phyloP scores from a whole-genome alignment of 2,113 vertebrate species.

The Myotis brandtii region DNA sequence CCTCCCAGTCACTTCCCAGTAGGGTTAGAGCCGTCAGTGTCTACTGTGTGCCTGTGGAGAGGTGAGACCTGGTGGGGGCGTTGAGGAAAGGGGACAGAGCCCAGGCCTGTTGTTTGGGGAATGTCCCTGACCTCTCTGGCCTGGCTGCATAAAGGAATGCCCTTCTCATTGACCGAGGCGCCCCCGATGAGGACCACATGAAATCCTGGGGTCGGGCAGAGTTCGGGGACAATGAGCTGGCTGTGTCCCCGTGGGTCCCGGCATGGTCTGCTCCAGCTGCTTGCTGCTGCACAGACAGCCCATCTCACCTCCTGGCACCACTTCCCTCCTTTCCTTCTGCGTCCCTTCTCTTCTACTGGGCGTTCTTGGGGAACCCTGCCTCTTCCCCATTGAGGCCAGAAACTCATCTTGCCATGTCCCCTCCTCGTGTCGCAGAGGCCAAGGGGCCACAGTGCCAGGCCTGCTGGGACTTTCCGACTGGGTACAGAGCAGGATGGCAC shows the following conservation, averaged over 20 bases:
- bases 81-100: too few species aligned
- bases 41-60: accelerated
- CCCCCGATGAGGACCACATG: accelerated
- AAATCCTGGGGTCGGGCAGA: not conserved
- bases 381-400: not conserved
- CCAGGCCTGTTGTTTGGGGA: not conserved
- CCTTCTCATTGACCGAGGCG: accelerated
- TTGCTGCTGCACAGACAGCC: not conserved
- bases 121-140: not conserved
- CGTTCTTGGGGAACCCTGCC: accelerated
- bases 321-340: not conserved
- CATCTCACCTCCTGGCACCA: accelerated
- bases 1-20: too few species aligned
- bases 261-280: too few species aligned
- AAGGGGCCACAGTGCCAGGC: not conserved
- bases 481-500: accelerated
- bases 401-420: not conserved
- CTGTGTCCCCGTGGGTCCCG: not conserved
- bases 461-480: not conserved
- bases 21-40: too few species aligned
- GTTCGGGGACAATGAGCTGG: not conserved
- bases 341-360: not conserved
- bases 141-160: too few species aligned
- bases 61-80: not conserved
- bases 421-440: not conserved